Evolutionary conservation across 2,113 vertebrate genomes (phyloP), one percentile per base, ranked within the genome.

Genomic region (Hirundichthys speculiger): DNA sequence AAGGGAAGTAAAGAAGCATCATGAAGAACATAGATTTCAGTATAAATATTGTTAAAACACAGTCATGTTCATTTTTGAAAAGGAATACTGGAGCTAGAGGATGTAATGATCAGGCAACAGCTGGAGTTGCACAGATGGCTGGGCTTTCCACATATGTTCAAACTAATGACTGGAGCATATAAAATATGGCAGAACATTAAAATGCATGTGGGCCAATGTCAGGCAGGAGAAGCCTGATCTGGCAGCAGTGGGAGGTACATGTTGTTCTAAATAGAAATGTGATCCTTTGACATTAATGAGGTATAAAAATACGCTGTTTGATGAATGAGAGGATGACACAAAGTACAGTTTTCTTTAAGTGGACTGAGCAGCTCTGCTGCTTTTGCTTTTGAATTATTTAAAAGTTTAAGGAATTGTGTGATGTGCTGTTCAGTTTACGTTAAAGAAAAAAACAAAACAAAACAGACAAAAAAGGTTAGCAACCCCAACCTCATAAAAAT

Each of bases 91-190:
- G 13, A 12, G 18, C 50, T 57, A 43, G 4, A 43, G 20, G 19
- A 67, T 45, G 56, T 51, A 50, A 61, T 56, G 45, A 64, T 50
- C 45, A 18, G 19, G 51, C 18, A 18, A 74, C 78, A 84, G 69
- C 84, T 79, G 75, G 64, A 64, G 48, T 10, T 30, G 34, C 45
- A 64, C 81, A 86, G 77, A 84, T 88, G 82, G 82, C 34, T 27
- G 40, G 46, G 46, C 61, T 64, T 63, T 40, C 30, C 40, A 62
- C 73, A 75, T 74, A 80, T 74, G 62, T 72, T 66, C 49, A 61
- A 60, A 47, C 48, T 72, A 71, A 80, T 79, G 52, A 80, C 62
- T 62, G 66, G 62, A 53, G 55, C 46, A 60, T 45, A 59, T 64
- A 64, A 70, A 74, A 68, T 18, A 77, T 62, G 64, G 66, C 62